Conservation (phyloP, 2,888 invertebrate species). For the Brachypalpus laphriformis region DNA sequence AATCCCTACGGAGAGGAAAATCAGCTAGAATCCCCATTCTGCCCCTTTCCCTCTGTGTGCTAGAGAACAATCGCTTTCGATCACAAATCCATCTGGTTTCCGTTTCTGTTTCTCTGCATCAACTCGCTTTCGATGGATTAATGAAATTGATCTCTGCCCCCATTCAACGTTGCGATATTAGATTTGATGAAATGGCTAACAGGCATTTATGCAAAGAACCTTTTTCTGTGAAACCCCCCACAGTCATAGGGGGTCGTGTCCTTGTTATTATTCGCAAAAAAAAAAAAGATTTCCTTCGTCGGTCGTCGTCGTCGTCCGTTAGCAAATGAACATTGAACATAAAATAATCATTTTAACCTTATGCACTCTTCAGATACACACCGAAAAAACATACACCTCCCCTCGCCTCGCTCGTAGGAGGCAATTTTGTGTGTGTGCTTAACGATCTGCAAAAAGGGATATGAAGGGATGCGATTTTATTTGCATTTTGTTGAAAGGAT, state of each 20-base stretch:
- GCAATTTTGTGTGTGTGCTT: slow-evolving; percentile 61
- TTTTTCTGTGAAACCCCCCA: slow-evolving; percentile 18
- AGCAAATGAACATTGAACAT: slow-evolving; percentile 62
- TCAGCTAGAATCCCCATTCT: slow-evolving; percentile 17
- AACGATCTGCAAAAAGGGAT: slow-evolving; percentile 74
- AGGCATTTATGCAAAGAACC: slow-evolving; percentile 72
- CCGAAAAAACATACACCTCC: background rate
- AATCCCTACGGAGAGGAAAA: slow-evolving; percentile 45
- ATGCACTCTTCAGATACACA: slow-evolving; percentile 53
- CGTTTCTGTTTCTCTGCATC: slow-evolving; percentile 46
- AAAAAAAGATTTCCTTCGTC: slow-evolving; percentile 7
- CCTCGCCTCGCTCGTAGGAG: background rate
- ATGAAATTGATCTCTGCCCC: slow-evolving; percentile 70
- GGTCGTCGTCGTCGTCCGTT: slow-evolving; percentile 36
- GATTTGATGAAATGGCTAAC: slow-evolving; percentile 73
- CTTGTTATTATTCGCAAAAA: background rate
- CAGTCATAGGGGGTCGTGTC: background rate
- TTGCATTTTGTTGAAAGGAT: slow-evolving; percentile 73
- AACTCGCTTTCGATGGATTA: slow-evolving; percentile 60
- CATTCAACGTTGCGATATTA: slow-evolving; percentile 57
- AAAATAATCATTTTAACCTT: slow-evolving; percentile 73
- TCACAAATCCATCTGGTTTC: slow-evolving; percentile 72
- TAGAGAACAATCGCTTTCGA: slow-evolving; percentile 65
- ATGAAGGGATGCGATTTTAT: slow-evolving; percentile 70
- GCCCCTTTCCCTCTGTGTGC: background rate